Evolutionary conservation across 1,140 invertebrate species (phyloP).

Genomic region (Ceratosolen fusciceps): DNA sequence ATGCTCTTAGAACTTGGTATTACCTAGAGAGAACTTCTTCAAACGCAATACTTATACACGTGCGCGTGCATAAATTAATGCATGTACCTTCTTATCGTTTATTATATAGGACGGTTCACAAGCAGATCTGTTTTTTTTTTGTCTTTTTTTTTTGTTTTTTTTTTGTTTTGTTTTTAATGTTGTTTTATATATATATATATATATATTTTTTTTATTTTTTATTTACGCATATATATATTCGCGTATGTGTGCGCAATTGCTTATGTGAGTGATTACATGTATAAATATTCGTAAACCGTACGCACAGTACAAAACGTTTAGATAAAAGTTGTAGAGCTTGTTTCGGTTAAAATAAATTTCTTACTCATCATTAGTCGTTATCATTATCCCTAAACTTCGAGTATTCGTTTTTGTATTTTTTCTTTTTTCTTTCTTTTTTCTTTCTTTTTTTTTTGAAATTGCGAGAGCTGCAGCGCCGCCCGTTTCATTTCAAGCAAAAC

Average conservation of each 20-base stretch:
- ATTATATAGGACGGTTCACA: slow-evolving; percentile 43
- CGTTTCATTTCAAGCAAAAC: slow-evolving; percentile 32
- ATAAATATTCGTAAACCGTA: slow-evolving; percentile 16
- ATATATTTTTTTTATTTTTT: too few relatives aligned
- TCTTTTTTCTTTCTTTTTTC: too few relatives aligned
- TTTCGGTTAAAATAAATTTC: slow-evolving; percentile 18
- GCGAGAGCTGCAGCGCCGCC: not conserved
- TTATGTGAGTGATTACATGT: not conserved
- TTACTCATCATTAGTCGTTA: not conserved
- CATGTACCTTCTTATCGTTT: slow-evolving; percentile 35
- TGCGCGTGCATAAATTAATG: not conserved
- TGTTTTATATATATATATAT: too few relatives aligned
- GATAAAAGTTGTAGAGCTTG: not conserved
- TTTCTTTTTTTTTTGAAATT: too few relatives aligned
- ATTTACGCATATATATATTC: slow-evolving; percentile 8
- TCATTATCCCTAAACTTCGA: slow-evolving; percentile 20
- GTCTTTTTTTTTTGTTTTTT: slow-evolving; percentile 7
- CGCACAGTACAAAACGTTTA: not conserved
- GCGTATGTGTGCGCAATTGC: not conserved
- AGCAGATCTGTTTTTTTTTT: slow-evolving; percentile 28
- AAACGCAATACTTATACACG: not conserved
- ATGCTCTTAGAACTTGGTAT: slow-evolving; percentile 16
- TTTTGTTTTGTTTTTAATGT: slow-evolving; percentile 10
- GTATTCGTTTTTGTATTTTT: slow-evolving; percentile 32
- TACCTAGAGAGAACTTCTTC: slow-evolving; percentile 14